Base-by-base conservation (phyloP, 2,888 invertebrate genomes). In the Noctua fimbriata region DNA sequence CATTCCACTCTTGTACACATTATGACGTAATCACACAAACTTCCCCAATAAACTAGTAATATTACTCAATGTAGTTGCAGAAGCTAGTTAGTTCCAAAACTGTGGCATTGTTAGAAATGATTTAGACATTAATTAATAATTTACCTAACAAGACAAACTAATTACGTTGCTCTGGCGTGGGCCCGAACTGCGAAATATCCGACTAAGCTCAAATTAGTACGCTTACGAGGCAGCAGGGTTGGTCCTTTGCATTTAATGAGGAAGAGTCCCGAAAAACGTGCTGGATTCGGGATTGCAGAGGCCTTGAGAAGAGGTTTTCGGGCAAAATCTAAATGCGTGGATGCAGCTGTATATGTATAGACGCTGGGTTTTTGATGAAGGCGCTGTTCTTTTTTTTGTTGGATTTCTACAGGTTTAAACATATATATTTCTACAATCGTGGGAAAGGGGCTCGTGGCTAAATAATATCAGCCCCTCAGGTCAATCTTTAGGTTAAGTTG, bases 91-190 rank as follows among this genome's bases (percentile, higher is more conserved):
- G 52, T 79, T 77, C 65, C 47, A 24, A 71, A 88, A 84, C 72
- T 82, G 74, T 76, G 47, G 28, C 69, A 69, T 81, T 78, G 82
- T 86, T 71, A 41, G 55, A 87, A 82, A 86, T 79, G 70, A 88
- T 86, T 81, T 71, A 81, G 73, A 79, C 75, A 81, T 88, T 89
- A 88, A 89, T 89, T 88, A 88, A 88, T 89, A 88, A 87, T 87
- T 89, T 82, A 79, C 72, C 65, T 80, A 87, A 89, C 87, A 89
- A 84, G 86, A 87, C 84, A 87, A 89, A 90, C 86, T 90, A 83
- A 89, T 90, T 83, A 90, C 69, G 75, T 44, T 76, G 76, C 69
- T n/a, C 69, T 87, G 84, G 84, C 78, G 66, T 67, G 36, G 47
- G 49, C 74, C 78, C 79, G 66, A 81, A 86, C 81, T 82, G 72